A percentile compares a stretch with the other conserved stretches of the same genome.
phyloP scores from a whole-genome alignment of 37 sponge, comb jelly and placozoan species.

The Agelas oroides region DNA sequence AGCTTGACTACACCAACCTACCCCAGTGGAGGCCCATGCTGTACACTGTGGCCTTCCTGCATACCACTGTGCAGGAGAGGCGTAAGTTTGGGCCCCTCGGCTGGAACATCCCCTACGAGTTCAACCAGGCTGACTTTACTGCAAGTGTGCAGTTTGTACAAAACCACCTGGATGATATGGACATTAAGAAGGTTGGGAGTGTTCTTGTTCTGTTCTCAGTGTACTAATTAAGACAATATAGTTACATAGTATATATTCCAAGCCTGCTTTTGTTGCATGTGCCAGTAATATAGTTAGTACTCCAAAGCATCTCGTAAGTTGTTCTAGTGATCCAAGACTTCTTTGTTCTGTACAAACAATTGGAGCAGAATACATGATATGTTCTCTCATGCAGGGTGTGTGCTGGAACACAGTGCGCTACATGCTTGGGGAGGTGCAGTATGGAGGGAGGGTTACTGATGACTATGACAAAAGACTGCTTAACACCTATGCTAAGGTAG shows the following conservation, averaged over 20 bases:
- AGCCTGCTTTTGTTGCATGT: too few relatives aligned
- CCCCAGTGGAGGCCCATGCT: slow-evolving; percentile 95
- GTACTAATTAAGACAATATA: too few relatives aligned
- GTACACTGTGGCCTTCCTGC: slow-evolving; percentile 96
- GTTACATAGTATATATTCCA: too few relatives aligned
- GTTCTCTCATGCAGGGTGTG: slow-evolving; percentile 75
- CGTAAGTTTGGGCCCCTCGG: slow-evolving; percentile 99
- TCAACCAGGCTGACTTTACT: slow-evolving; percentile 97
- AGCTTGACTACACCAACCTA: slow-evolving; percentile 90
- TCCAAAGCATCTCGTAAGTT: too few relatives aligned
- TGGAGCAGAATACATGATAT: not conserved
- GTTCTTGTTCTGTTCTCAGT: too few relatives aligned
- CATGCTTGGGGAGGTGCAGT: slow-evolving; percentile 99
- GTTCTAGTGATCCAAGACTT: too few relatives aligned
- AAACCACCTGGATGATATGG: slow-evolving; percentile 99
- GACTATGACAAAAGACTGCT: slow-evolving; percentile 97
- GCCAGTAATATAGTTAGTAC: too few relatives aligned
- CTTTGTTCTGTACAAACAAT: too few relatives aligned
- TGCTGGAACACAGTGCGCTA: slow-evolving; percentile 99
- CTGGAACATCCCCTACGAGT: slow-evolving; percentile 99
- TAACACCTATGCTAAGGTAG: slow-evolving; percentile 92
- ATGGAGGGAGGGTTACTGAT: slow-evolving; percentile 99
- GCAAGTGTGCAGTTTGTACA: slow-evolving; percentile 98
- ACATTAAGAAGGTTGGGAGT: slow-evolving; percentile 84
- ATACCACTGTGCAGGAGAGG: slow-evolving; percentile 97